Conservation (phyloP, 2,888 invertebrate genomes). For the Catocala fraxini region DNA sequence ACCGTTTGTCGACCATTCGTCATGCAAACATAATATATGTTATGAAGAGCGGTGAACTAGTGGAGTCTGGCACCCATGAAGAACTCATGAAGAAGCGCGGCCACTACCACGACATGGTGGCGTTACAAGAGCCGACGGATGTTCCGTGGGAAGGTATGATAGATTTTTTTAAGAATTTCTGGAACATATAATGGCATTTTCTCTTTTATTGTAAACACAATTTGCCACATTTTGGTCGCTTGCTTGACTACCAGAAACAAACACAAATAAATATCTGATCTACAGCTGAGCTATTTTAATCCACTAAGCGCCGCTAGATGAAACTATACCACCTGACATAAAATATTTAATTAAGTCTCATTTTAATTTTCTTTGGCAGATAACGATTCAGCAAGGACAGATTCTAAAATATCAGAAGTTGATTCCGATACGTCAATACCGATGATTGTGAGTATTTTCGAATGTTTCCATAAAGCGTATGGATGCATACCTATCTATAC, state of each 20-base stretch:
- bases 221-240: too few relatives aligned
- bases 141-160: slow-evolving; percentile 3
- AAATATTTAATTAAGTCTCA: too few relatives aligned
- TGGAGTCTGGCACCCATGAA: slow-evolving; percentile 90
- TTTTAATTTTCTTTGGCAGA: neutral
- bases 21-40: slow-evolving; percentile 86
- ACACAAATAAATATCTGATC: too few relatives aligned
- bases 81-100: slow-evolving; percentile 88
- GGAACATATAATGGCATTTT: too few relatives aligned
- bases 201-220: too few relatives aligned
- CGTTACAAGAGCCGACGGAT: slow-evolving; percentile 77
- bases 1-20: slow-evolving; percentile 91
- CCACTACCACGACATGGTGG: slow-evolving; percentile 89
- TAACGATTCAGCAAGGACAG: neutral
- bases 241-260: too few relatives aligned
- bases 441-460: too few relatives aligned
- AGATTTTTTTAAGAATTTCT: neutral
- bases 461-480: too few relatives aligned
- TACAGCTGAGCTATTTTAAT: too few relatives aligned
- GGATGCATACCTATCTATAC: too few relatives aligned
- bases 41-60: slow-evolving; percentile 87
- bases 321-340: too few relatives aligned
- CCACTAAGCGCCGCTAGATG: too few relatives aligned
- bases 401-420: neutral
- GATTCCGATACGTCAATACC: neutral